These are phyloP conservation scores for Manduca sexta DNA, from an alignment of 1,140 invertebrate species.

Conservation along the genomic window DNA sequence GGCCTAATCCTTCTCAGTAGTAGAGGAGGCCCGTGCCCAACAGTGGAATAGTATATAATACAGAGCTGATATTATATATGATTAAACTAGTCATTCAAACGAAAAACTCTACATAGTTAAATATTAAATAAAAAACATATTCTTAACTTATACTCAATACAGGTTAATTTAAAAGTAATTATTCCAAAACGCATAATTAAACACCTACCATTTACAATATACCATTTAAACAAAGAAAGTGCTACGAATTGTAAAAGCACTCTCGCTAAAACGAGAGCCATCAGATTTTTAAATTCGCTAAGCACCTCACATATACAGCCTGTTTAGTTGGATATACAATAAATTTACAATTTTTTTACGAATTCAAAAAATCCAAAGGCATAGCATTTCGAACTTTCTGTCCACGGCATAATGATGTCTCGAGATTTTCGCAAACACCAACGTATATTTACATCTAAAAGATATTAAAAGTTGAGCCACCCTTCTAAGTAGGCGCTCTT, in stretches of 20 bases:
- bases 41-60: too few relatives aligned
- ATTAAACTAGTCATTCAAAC: too few relatives aligned
- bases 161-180: too few relatives aligned
- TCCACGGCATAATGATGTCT: neutral
- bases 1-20: too few relatives aligned
- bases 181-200: too few relatives aligned
- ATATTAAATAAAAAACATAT: too few relatives aligned
- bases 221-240: conserved; percentile 2
- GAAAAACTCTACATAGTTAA: too few relatives aligned
- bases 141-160: too few relatives aligned
- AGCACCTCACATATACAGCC: conserved; percentile 46
- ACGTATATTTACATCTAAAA: conserved; percentile 18
- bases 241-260: conserved; percentile 28
- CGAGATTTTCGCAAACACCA: neutral
- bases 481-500: conserved; percentile 66
- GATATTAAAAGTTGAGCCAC: conserved; percentile 66
- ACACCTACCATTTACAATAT: too few relatives aligned
- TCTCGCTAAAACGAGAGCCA: conserved; percentile 33
- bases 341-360: conserved; percentile 30
- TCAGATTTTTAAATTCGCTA: conserved; percentile 58
- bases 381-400: neutral
- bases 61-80: too few relatives aligned
- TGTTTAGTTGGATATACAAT: conserved; percentile 41
- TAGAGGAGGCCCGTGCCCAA: too few relatives aligned
- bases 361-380: neutral